phyloP scores from a whole-genome alignment of 2,113 vertebrate genomes.

The Spea multiplicata region DNA sequence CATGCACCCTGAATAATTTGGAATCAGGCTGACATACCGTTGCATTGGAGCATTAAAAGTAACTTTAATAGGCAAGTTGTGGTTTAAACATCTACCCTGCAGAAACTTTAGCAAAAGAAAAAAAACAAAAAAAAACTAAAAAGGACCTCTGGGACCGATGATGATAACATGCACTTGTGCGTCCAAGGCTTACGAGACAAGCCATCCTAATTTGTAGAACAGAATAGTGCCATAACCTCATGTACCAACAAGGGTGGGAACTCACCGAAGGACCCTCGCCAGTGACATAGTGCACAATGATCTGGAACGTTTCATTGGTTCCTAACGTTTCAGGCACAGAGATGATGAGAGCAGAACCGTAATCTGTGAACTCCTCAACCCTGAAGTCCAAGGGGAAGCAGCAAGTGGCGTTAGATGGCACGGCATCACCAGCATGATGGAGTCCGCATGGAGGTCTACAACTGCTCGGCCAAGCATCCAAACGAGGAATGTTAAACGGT shows the following conservation, averaged over 20 bases:
- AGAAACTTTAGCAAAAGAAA: too few relatives aligned
- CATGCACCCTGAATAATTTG: too few relatives aligned
- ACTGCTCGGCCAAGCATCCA: slow-evolving; percentile 4
- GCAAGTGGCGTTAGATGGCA: slow-evolving; percentile 53
- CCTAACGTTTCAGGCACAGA: slow-evolving; percentile 70
- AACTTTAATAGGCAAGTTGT: too few relatives aligned
- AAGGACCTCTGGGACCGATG: too few relatives aligned
- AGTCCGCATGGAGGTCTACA: not conserved
- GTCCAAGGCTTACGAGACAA: too few relatives aligned
- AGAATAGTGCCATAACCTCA: not conserved
- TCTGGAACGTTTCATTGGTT: slow-evolving; percentile 74
- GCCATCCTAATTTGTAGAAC: too few relatives aligned
- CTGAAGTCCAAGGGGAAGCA: slow-evolving; percentile 71
- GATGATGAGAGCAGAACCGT: slow-evolving; percentile 83
- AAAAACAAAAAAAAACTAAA: too few relatives aligned
- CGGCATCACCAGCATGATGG: slow-evolving; percentile 31
- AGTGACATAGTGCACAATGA: slow-evolving; percentile 85
- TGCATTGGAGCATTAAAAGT: too few relatives aligned
- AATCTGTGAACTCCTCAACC: slow-evolving; percentile 86
- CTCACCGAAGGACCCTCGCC: slow-evolving; percentile 90
- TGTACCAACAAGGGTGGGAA: slow-evolving; percentile 25
- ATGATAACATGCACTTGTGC: too few relatives aligned
- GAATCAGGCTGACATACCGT: too few relatives aligned
- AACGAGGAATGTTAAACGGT: not conserved
- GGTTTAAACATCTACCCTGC: too few relatives aligned